phyloP scores from a whole-genome alignment of 2,888 invertebrate genomes.

The Acleris emargana region DNA sequence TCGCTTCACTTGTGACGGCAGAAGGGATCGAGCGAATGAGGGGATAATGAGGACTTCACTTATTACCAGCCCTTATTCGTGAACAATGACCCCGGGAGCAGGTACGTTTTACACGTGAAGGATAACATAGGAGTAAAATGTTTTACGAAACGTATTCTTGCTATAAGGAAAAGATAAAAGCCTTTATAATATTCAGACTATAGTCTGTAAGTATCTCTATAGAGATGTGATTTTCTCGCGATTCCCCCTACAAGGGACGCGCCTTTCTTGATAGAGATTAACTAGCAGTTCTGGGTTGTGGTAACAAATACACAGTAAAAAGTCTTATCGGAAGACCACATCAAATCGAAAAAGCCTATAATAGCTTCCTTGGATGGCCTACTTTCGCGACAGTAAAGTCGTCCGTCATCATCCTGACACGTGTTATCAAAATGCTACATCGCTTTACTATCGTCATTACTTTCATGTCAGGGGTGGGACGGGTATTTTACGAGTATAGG shows the following conservation, averaged over 20 bases:
- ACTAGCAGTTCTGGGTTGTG: too few species aligned
- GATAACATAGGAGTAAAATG: too few species aligned
- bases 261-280: too few species aligned
- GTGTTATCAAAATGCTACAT: constrained; percentile 35
- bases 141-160: too few species aligned
- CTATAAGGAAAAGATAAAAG: too few species aligned
- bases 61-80: constrained; percentile 28
- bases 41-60: constrained; percentile 26
- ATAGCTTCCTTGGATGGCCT: constrained; percentile 5
- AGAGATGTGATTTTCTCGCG: too few species aligned
- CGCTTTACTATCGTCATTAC: constrained; percentile 36
- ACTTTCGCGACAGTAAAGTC: constrained; percentile 18
- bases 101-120: not conserved
- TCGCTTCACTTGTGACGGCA: constrained; percentile 20
- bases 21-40: constrained; percentile 23
- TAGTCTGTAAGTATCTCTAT: too few species aligned
- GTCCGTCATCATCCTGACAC: constrained; percentile 23
- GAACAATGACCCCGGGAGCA: constrained; percentile 15
- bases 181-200: too few species aligned
- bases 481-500: constrained; percentile 36
- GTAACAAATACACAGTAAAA: too few species aligned
- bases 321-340: not conserved
- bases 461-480: constrained; percentile 28
- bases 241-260: too few species aligned
- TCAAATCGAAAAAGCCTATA: not conserved